Evolutionary conservation across 2,888 invertebrate species (phyloP).

Genomic region (Oxystoma pomonae): DNA sequence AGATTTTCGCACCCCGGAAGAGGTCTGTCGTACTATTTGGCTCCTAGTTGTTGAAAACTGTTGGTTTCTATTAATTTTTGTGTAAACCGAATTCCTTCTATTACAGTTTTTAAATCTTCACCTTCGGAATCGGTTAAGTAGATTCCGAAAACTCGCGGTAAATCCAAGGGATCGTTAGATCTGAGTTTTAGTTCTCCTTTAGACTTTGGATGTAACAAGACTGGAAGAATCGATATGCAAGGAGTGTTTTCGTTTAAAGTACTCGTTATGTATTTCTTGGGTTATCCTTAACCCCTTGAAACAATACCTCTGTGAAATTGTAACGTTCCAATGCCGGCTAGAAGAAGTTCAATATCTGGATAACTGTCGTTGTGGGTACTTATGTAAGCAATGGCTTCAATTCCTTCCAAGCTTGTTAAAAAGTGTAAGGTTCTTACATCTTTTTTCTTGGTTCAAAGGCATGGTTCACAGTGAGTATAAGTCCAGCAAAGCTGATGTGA

Average conservation of each 20-base stretch:
- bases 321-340: constrained; percentile 52
- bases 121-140: constrained; percentile 63
- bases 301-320: constrained; percentile 18
- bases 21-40: constrained; percentile 52
- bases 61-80: constrained; percentile 53
- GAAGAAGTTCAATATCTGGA: constrained; percentile 63
- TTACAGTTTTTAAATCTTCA: constrained; percentile 58
- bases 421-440: constrained; percentile 31
- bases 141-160: constrained; percentile 76
- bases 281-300: constrained; percentile 15
- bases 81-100: constrained; percentile 55
- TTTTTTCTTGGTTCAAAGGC: constrained; percentile 34
- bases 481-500: constrained; percentile 59
- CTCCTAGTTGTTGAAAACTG: constrained; percentile 54
- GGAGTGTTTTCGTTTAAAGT: constrained; percentile 50
- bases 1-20: constrained; percentile 54
- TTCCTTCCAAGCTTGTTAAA: constrained; percentile 54
- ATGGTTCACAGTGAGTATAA: constrained; percentile 53
- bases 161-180: constrained; percentile 67
- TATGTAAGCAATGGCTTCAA: constrained; percentile 54
- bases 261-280: constrained; percentile 48
- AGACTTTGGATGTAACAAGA: constrained; percentile 72
- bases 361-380: constrained; percentile 57
- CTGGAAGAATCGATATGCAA: constrained; percentile 51
- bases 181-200: constrained; percentile 64